Evolutionary conservation across 2,797 vertebrate genomes (phyloP).

Genomic region (Podarcis lilfordi): DNA sequence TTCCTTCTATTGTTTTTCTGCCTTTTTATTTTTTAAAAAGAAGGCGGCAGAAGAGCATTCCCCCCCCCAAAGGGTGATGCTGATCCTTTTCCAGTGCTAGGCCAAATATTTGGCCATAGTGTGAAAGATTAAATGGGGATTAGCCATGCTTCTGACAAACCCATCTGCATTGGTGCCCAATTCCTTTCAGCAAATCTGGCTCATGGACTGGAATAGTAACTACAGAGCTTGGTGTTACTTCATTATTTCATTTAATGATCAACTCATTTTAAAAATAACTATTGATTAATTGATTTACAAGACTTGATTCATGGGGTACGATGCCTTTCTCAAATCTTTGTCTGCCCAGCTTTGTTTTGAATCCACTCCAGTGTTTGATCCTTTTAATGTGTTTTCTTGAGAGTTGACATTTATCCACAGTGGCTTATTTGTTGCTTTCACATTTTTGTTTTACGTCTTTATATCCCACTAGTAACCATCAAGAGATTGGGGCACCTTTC

Average conservation of each 20-base stretch:
- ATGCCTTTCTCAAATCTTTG: background rate
- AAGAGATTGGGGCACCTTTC: background rate
- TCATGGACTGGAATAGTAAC: slow-evolving; percentile 12
- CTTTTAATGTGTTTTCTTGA: background rate
- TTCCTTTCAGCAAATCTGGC: slow-evolving; percentile 15
- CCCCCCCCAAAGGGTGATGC: background rate
- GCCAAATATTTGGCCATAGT: slow-evolving; percentile 4
- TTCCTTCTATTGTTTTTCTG: background rate
- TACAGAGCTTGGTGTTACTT: background rate
- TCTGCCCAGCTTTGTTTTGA: background rate
- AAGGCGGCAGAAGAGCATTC: background rate
- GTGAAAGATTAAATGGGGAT: slow-evolving; percentile 29
- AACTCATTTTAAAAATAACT: background rate
- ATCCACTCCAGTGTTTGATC: background rate
- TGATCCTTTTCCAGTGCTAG: background rate
- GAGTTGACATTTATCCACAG: too few species aligned
- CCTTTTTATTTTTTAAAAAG: background rate
- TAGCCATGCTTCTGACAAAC: background rate
- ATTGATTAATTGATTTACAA: background rate
- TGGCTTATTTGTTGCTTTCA: background rate
- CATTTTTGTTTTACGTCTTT: background rate
- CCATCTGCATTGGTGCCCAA: background rate
- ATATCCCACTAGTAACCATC: background rate
- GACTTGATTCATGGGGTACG: background rate
- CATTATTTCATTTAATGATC: background rate